phyloP scores from a whole-genome alignment of 2,797 vertebrate species.

The Poliocrania exsul region DNA sequence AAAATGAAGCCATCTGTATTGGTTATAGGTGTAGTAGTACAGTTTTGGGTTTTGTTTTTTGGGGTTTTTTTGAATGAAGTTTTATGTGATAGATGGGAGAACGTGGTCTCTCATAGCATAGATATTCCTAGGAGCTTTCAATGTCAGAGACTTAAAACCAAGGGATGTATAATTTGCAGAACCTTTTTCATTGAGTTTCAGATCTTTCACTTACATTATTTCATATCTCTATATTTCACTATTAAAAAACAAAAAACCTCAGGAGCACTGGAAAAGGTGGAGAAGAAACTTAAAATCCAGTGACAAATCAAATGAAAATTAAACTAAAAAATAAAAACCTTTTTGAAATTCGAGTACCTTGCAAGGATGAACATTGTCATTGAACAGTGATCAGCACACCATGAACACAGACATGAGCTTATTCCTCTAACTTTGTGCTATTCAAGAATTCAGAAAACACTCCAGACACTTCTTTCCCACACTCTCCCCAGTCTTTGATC shows the following conservation, averaged over 20 bases:
- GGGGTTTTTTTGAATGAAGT: background rate
- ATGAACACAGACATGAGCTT: background rate
- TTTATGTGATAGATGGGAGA: background rate
- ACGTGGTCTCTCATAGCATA: background rate
- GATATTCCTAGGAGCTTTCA: background rate
- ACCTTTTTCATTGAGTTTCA: background rate
- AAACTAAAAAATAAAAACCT: background rate
- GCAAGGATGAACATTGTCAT: background rate
- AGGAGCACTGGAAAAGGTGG: background rate
- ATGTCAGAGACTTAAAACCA: background rate
- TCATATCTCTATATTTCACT: background rate
- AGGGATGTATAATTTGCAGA: background rate
- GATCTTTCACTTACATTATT: background rate
- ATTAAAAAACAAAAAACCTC: background rate
- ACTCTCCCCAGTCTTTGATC: accelerated
- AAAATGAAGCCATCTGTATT: constrained; percentile 24
- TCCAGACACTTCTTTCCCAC: background rate
- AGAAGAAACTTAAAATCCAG: background rate
- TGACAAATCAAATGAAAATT: background rate
- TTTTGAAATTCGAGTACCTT: background rate
- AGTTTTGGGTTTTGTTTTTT: too few species aligned
- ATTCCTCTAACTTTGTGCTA: background rate
- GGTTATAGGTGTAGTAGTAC: background rate
- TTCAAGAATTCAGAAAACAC: background rate
- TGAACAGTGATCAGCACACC: background rate